phyloP scores from a whole-genome alignment of 2,888 invertebrate genomes.

The Metalampra italica region DNA sequence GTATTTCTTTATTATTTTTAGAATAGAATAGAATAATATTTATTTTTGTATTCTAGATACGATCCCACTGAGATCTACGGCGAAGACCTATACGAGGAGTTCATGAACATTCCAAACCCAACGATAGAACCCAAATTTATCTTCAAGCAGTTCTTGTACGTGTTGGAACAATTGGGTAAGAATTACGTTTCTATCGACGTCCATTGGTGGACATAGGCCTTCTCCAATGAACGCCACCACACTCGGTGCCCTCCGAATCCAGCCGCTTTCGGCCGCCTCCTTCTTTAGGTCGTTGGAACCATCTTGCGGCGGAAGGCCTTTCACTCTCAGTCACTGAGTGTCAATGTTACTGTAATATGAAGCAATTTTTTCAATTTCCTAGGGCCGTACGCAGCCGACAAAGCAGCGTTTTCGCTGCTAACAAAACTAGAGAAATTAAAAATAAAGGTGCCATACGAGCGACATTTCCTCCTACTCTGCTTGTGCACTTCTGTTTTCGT shows the following conservation, averaged over 20 bases:
- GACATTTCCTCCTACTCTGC: conserved; percentile 90
- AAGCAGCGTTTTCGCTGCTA: conserved; percentile 87
- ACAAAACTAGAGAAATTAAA: conserved; percentile 90
- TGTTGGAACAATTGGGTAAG: conserved; percentile 83
- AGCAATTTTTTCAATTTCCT: conserved; percentile 10
- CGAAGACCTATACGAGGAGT: conserved; percentile 85
- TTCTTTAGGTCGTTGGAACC: no score
- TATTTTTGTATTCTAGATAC: conserved; percentile 43
- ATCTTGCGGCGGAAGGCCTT: no score
- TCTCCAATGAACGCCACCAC: no score
- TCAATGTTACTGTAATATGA: no score
- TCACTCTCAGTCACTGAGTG: no score
- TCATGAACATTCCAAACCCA: conserved; percentile 89
- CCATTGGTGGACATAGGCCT: no score
- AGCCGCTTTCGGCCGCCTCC: no score
- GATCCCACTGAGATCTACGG: conserved; percentile 79
- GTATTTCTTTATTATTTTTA: no score
- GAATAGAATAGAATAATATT: no score
- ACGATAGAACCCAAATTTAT: conserved; percentile 85
- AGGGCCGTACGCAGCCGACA: conserved; percentile 95
- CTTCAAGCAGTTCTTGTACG: conserved; percentile 83
- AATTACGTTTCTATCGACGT: not conserved
- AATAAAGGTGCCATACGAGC: conserved; percentile 92
- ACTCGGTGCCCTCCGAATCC: no score
- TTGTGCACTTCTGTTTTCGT: conserved; percentile 87